Conservation (phyloP, 2,888 invertebrate species). For the Conops quadrifasciatus region DNA sequence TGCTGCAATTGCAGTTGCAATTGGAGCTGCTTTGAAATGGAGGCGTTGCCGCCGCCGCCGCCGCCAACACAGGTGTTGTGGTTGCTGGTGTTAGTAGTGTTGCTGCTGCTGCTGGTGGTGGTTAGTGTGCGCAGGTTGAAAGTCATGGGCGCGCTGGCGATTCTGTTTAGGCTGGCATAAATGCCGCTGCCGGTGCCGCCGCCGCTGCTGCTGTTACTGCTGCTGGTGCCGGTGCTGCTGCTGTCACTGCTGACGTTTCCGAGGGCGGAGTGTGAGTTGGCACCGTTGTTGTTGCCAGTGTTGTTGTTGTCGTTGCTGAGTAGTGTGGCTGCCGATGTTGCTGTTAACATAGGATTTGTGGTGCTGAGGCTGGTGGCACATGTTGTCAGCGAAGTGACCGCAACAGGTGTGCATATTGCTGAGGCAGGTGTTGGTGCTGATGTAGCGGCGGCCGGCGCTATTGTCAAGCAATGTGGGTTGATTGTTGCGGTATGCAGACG, state of each 20-base stretch:
- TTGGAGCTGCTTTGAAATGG: slow-evolving; percentile 29
- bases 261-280: neutral
- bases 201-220: slow-evolving; percentile 14
- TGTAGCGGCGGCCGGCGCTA: slow-evolving; percentile 39
- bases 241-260: slow-evolving; percentile 13
- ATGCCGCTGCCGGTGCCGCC: slow-evolving; percentile 39
- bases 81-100: slow-evolving; percentile 38
- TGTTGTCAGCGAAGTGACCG: slow-evolving; percentile 39
- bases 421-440: slow-evolving; percentile 36
- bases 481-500: slow-evolving; percentile 50
- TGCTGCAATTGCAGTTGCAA: slow-evolving; percentile 42
- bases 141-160: slow-evolving; percentile 46
- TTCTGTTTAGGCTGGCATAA: slow-evolving; percentile 45
- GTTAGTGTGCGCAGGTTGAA: slow-evolving; percentile 48
- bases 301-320: slow-evolving; percentile 19
- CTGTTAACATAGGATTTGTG: slow-evolving; percentile 43
- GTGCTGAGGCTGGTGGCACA: slow-evolving; percentile 34
- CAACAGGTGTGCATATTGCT: slow-evolving; percentile 25
- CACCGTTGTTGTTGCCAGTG: slow-evolving; percentile 23
- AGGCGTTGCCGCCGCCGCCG: slow-evolving; percentile 35
- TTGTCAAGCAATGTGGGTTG: slow-evolving; percentile 56
- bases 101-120: slow-evolving; percentile 34
- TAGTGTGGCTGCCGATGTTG: slow-evolving; percentile 40
- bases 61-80: slow-evolving; percentile 38
- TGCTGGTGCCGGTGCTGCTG: slow-evolving; percentile 18